Evolutionary conservation across 2,797 vertebrate species (phyloP), one percentile per base, ranked within the genome.

Genomic region (Thunnus albacares): DNA sequence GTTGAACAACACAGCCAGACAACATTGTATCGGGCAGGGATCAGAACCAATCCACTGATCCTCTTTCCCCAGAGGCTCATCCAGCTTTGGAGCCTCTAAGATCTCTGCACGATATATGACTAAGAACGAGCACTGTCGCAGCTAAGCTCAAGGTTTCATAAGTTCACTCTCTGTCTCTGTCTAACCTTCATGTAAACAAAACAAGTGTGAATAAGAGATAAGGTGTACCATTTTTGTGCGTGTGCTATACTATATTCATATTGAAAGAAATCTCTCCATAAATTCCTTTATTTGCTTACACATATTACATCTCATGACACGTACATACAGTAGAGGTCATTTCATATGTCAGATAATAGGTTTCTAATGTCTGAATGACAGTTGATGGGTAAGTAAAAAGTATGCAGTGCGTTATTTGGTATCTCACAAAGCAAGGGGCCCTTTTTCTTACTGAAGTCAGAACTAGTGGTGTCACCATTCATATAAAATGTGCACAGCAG

Each of bases 1-100:
- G 41, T 5, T 57, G 65, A 89, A 68, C 57, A 33, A 68, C 57
- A 41, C 8, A 72, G 63, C 75, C 82, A 88, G 90, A 88, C 85
- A 59, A 64, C 72, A 58, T 24, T 80, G 90, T 77, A 82, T 92
- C 66, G 28, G 79, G 84, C 78, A 75, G 64, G 81, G 90, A 93
- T 91, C 84, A 89, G 84, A 89, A 85, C 73, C 94, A 93, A 91
- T 94, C 92, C 90, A 84, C 90, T 95, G 93, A 96, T 95, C 95
- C 89, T 90, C 94, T 96, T 96, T 94, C 83, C 88, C 47, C 28
- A 1, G 70, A 76, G 86, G 93, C 92, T 96, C 89, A 96, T 96
- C 95, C 95, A 93, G 93, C 93, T 95, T 96, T 94, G 92, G 83
- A 89, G 90, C 83, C 84, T 81, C 75, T 92, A 90, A 95, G 94